A percentile compares a stretch with the other conserved stretches of the same genome.
phyloP scores from a whole-genome alignment of 2,888 invertebrate genomes.

The Apotomis capreana region DNA sequence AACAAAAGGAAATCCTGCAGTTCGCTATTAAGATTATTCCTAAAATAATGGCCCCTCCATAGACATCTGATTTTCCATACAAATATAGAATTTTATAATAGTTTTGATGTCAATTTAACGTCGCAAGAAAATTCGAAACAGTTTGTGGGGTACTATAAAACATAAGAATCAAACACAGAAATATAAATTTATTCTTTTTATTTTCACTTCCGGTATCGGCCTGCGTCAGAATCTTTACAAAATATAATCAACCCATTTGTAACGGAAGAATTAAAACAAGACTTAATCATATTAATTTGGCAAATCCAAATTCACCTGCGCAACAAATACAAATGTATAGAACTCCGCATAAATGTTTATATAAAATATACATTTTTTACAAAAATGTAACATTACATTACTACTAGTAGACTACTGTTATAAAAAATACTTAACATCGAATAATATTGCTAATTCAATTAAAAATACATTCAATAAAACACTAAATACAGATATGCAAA shows the following conservation, averaged over 20 bases:
- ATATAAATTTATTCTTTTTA: conserved; percentile 78
- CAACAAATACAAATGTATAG: conserved; percentile 72
- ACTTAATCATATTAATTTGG: conserved; percentile 76
- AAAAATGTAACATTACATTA: conserved; percentile 72
- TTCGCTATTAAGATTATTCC: no score
- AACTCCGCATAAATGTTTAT: conserved; percentile 75
- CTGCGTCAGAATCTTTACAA: conserved; percentile 73
- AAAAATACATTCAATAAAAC: conserved; percentile 62
- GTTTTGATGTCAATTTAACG: no score
- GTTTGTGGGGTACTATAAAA: background rate
- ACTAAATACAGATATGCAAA: conserved; percentile 71
- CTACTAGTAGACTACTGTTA: conserved; percentile 67
- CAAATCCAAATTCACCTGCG: conserved; percentile 78
- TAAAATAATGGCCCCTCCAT: no score
- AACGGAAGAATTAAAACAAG: conserved; percentile 79
- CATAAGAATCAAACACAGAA: conserved; percentile 62
- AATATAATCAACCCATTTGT: conserved; percentile 77
- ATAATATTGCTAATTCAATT: conserved; percentile 68
- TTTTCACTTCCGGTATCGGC: conserved; percentile 78
- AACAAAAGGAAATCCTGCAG: no score
- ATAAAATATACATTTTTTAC: conserved; percentile 82
- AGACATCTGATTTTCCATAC: no score
- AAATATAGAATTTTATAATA: no score
- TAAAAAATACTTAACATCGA: conserved; percentile 72
- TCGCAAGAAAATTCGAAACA: no score